Base-by-base conservation (phyloP, 2,888 invertebrate species). In the Cistogaster globosa region DNA sequence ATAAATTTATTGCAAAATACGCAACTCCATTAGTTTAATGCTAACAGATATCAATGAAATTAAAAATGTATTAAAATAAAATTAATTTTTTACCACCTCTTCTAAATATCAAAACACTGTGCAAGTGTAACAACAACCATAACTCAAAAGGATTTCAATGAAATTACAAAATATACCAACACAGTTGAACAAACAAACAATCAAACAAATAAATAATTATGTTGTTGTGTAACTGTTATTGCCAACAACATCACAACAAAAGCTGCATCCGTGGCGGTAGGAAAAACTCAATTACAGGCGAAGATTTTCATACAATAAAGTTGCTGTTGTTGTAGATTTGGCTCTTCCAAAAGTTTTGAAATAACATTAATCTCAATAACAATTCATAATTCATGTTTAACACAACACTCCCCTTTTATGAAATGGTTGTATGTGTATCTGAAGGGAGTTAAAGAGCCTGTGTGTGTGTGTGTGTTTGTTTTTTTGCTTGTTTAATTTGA, bases 311-410 rank as follows among this genome's bases (percentile, higher is more conserved):
- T 38, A 48, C 20, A 7, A 8, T 36, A 0, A 6, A n/a, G 18
- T 42, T 14, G 45, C 6, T 20, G 55, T n/a, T 48, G 22, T 18
- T 55, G 48, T 12, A 48, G 18, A n/a, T 42, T 42, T 42, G n/a
- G 32, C 68, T 55, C 55, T 76, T 65, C 51, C 58, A 6, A 77
- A 77, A 83, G 53, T 77, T 83, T 76, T 38, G 57, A 45, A 78
- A 48, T 53, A 68, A 79, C 89, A 91, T 91, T 91, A 91, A 92
- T 92, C 92, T 92, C 90, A 90, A 91, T 91, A 92, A 91, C 91
- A 92, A 92, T 92, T 92, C 92, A 92, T 92, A 92, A 92, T 92
- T 92, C 92, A 92, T 92, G 92, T 91, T 91, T 91, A 91, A 90
- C 90, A 89, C 88, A 89, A 86, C 74, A 63, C 84, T 62, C 83